phyloP scores from a whole-genome alignment of 2,888 invertebrate genomes.

The Hemithea aestivaria region DNA sequence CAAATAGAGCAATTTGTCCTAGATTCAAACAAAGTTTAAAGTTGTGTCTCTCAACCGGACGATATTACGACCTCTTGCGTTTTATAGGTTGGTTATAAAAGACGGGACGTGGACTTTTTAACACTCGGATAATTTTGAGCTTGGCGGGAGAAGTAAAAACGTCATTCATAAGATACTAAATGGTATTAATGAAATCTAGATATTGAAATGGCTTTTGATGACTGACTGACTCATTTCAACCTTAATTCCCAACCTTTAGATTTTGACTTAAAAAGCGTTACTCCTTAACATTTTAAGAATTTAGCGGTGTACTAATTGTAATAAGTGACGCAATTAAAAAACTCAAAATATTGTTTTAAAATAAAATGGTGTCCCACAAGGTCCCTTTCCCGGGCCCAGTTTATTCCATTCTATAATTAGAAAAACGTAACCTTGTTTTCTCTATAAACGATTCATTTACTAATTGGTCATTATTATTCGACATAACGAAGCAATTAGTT shows the following conservation, averaged over 20 bases:
- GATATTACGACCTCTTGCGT: slow-evolving; percentile 59
- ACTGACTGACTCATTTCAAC: no score
- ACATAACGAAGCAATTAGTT: slow-evolving; percentile 68
- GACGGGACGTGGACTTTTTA: slow-evolving; percentile 55
- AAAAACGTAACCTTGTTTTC: slow-evolving; percentile 45
- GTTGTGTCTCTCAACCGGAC: slow-evolving; percentile 31
- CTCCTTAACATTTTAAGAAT: no score
- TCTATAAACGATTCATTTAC: slow-evolving; percentile 58
- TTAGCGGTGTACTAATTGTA: no score
- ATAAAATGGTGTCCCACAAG: slow-evolving; percentile 33
- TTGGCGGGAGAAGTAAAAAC: slow-evolving; percentile 41
- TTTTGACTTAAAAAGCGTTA: no score
- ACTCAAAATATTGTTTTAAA: background rate
- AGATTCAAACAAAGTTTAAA: slow-evolving; percentile 43
- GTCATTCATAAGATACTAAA: background rate
- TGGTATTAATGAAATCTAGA: no score
- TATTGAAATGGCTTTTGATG: no score
- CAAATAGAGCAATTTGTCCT: slow-evolving; percentile 55
- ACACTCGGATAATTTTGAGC: slow-evolving; percentile 4
- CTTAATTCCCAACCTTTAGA: no score
- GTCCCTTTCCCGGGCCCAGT: slow-evolving; percentile 17
- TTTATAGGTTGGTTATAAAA: slow-evolving; percentile 66
- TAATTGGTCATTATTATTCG: slow-evolving; percentile 70
- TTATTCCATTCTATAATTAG: slow-evolving; percentile 37
- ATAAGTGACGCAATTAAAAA: no score